These are phyloP conservation scores for Cossypha niveicapilla DNA, from an alignment of 2,797 vertebrate genomes.

Conservation along the genomic window DNA sequence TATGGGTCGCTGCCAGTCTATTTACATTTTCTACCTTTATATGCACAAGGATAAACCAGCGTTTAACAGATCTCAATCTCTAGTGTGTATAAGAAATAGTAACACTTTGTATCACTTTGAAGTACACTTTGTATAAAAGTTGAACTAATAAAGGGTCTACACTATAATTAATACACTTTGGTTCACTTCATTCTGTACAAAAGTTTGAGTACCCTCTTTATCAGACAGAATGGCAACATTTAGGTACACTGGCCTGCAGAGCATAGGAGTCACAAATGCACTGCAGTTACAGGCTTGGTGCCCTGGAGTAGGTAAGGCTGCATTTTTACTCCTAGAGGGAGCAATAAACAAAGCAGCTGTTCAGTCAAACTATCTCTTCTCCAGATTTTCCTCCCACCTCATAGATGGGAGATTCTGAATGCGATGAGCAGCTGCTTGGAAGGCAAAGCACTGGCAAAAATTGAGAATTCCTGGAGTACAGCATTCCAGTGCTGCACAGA, in stretches of 20 bases:
- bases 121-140: constrained; percentile 46
- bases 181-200: neutral
- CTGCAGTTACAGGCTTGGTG: fast-evolving
- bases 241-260: neutral
- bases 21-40: constrained; percentile 43
- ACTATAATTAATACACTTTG: fast-evolving
- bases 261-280: neutral
- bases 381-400: neutral
- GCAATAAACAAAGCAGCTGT: neutral
- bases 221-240: neutral
- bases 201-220: neutral
- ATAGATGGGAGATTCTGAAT: neutral
- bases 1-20: constrained; percentile 21
- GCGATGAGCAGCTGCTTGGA: neutral
- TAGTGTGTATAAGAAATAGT: neutral
- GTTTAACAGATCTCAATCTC: neutral
- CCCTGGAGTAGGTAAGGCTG: neutral
- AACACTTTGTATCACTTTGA: constrained; percentile 39
- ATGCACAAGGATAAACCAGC: neutral
- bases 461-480: neutral
- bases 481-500: neutral
- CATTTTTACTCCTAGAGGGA: fast-evolving
- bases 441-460: neutral
- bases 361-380: neutral
- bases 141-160: constrained; percentile 44